Conservation (phyloP, 1,140 invertebrate genomes). For the Drosophila lacertosa region DNA sequence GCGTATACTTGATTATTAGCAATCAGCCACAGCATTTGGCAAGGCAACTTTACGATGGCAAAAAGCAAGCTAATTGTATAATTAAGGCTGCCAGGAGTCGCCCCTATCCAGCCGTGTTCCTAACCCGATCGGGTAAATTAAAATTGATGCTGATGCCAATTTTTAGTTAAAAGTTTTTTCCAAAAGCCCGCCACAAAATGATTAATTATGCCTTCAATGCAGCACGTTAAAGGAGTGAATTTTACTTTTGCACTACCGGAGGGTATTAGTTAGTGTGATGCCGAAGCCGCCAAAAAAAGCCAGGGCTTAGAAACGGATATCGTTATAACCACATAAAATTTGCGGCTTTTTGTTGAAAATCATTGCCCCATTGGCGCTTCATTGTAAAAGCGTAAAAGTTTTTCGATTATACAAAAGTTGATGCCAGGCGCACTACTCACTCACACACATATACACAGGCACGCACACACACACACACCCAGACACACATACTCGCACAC, state of each 20-base stretch:
- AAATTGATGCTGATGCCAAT: slow-evolving; percentile 74
- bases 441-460: slow-evolving; percentile 26
- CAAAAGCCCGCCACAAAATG: slow-evolving; percentile 46
- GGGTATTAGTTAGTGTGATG: slow-evolving; percentile 55
- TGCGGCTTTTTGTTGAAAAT: slow-evolving; percentile 52
- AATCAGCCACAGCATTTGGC: slow-evolving; percentile 59
- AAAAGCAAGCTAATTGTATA: slow-evolving; percentile 68
- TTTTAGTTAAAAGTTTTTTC: slow-evolving; percentile 62
- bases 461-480: slow-evolving; percentile 10
- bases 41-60: slow-evolving; percentile 14
- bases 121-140: slow-evolving; percentile 60
- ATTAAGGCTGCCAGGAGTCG: slow-evolving; percentile 48
- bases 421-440: slow-evolving; percentile 24
- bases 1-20: slow-evolving; percentile 75
- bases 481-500: slow-evolving; percentile 18
- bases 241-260: slow-evolving; percentile 55
- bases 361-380: slow-evolving; percentile 54
- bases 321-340: slow-evolving; percentile 61
- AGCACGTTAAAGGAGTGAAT: slow-evolving; percentile 70
- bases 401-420: slow-evolving; percentile 74
- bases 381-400: slow-evolving; percentile 61
- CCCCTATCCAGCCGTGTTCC: background rate
- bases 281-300: slow-evolving; percentile 3
- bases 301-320: slow-evolving; percentile 42
- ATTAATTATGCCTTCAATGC: slow-evolving; percentile 72